Evolutionary conservation across 2,797 vertebrate genomes (phyloP).

Genomic region (Salarias fasciatus): DNA sequence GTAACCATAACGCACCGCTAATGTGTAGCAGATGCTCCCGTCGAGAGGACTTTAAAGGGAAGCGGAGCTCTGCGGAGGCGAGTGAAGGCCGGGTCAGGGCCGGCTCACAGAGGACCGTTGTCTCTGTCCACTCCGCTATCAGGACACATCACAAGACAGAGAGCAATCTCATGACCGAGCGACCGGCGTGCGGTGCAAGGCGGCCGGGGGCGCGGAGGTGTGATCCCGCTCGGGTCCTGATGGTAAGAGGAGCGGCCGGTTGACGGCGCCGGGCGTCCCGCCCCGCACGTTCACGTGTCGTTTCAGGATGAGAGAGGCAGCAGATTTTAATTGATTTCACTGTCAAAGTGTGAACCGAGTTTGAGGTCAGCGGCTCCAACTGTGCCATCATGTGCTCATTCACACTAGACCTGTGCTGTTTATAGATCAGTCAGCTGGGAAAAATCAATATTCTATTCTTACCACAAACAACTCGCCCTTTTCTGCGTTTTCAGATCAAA

Average conservation of each 20-base stretch:
- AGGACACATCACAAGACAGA: constrained; percentile 67
- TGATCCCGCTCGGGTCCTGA: constrained; percentile 17
- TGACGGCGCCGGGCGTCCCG: too few relatives aligned
- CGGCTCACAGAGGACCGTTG: constrained; percentile 43
- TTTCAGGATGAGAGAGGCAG: too few relatives aligned
- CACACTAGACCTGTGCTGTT: constrained; percentile 37
- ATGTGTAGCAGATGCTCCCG: background rate
- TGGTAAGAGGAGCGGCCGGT: background rate
- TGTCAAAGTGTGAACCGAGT: constrained; percentile 16
- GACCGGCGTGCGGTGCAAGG: constrained; percentile 21
- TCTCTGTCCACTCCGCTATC: constrained; percentile 60
- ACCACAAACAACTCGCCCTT: constrained; percentile 32
- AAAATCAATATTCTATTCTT: constrained; percentile 57
- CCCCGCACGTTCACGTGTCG: too few relatives aligned
- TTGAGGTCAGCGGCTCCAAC: constrained; percentile 22
- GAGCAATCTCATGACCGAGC: constrained; percentile 55
- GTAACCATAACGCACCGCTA: background rate
- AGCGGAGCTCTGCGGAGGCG: background rate
- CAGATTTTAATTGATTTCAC: too few relatives aligned
- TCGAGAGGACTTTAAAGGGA: too few relatives aligned
- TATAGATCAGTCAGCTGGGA: constrained; percentile 50
- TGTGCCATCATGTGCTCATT: constrained; percentile 18
- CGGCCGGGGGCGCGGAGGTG: constrained; percentile 47
- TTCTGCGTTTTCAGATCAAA: background rate
- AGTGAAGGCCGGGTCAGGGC: constrained; percentile 19